phyloP scores from a whole-genome alignment of 2,113 vertebrate genomes.

The Corythoichthys haematopterus region DNA sequence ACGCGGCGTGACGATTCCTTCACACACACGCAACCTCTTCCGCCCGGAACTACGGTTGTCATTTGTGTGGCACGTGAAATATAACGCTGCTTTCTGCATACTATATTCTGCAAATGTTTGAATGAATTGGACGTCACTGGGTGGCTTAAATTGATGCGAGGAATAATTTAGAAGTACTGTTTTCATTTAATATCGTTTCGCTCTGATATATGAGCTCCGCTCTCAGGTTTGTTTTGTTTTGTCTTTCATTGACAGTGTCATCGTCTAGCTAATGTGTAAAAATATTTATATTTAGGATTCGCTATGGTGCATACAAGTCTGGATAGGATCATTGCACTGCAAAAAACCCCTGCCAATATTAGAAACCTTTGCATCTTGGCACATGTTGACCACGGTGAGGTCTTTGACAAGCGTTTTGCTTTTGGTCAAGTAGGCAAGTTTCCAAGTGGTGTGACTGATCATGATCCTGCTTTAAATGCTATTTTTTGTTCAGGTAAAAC shows the following conservation, averaged over 20 bases:
- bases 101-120: not conserved
- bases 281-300: not conserved
- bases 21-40: not conserved
- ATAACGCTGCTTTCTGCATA: not conserved
- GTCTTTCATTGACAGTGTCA: not conserved
- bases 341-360: slow-evolving; percentile 80
- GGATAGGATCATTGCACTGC: slow-evolving; percentile 78
- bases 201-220: not conserved
- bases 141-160: not conserved
- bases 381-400: slow-evolving; percentile 93
- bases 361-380: slow-evolving; percentile 92
- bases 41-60: not conserved
- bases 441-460: not conserved
- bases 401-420: not conserved
- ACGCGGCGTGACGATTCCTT: too few relatives aligned
- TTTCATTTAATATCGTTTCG: not conserved
- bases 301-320: slow-evolving; percentile 77
- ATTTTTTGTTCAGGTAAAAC: slow-evolving; percentile 81
- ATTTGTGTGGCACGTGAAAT: not conserved
- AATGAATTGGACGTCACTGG: not conserved
- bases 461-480: not conserved
- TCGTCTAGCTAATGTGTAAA: not conserved
- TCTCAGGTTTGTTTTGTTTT: not conserved
- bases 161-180: too few relatives aligned
- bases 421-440: not conserved